A percentile compares a stretch with the other conserved stretches of the same genome.
phyloP scores from a whole-genome alignment of 2,888 invertebrate genomes.

The Amorpha juglandis region DNA sequence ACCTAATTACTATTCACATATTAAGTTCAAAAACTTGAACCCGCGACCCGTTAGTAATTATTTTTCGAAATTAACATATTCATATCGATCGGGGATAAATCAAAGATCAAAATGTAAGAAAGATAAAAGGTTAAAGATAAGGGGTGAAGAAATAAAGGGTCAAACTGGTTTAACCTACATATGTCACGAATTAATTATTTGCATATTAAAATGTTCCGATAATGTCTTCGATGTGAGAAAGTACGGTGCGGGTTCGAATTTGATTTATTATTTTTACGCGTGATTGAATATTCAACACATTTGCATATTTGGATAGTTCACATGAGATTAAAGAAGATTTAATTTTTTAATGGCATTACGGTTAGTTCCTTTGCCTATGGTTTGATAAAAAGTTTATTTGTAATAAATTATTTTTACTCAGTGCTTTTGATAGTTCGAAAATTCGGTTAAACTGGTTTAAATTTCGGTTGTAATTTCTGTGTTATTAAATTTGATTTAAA shows the following conservation, averaged over 20 bases:
- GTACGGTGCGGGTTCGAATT: conserved; percentile 31
- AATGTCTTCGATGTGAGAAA: conserved; percentile 68
- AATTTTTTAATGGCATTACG: conserved; percentile 40
- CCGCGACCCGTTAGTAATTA: conserved; percentile 63
- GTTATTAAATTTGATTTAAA: background rate
- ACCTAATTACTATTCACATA: conserved; percentile 81
- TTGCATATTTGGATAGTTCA: conserved; percentile 23
- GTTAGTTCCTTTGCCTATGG: conserved; percentile 29
- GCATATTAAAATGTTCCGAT: conserved; percentile 64
- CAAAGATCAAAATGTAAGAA: conserved; percentile 72
- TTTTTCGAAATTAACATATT: conserved; percentile 71
- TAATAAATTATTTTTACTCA: background rate
- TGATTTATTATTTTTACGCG: conserved; percentile 65
- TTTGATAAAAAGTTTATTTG: conserved; percentile 10
- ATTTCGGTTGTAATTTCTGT: background rate
- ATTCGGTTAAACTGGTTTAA: background rate
- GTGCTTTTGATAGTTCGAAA: background rate
- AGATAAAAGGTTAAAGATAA: conserved; percentile 82
- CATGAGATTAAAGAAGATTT: conserved; percentile 27
- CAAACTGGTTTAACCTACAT: conserved; percentile 68
- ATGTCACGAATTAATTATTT: conserved; percentile 71
- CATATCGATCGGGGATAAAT: conserved; percentile 63
- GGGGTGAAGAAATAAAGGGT: conserved; percentile 50
- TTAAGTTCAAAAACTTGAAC: conserved; percentile 60
- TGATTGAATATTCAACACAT: conserved; percentile 50